phyloP scores from a whole-genome alignment of 2,888 invertebrate genomes.

The Synergus umbraculus region DNA sequence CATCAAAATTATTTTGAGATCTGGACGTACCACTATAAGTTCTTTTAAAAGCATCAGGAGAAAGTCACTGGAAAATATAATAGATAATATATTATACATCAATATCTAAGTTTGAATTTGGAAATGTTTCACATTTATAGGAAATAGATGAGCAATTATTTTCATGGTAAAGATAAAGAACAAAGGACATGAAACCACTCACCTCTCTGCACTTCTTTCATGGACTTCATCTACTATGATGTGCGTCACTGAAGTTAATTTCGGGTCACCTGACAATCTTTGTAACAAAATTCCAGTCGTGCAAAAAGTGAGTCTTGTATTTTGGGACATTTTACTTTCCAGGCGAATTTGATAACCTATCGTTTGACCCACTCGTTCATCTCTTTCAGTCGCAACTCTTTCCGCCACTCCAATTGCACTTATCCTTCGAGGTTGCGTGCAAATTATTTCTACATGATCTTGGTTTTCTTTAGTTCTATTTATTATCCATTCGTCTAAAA shows the following conservation, averaged over 20 bases:
- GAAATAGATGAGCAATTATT: background rate
- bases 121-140: no score
- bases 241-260: conserved; percentile 88
- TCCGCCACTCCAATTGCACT: conserved; percentile 96
- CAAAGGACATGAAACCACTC: conserved; percentile 62
- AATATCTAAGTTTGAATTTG: no score
- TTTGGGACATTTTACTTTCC: conserved; percentile 87
- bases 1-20: conserved; percentile 93
- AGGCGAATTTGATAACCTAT: conserved; percentile 86
- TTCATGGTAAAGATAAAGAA: conserved; percentile 3
- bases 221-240: conserved; percentile 95
- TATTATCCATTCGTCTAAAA: conserved; percentile 91
- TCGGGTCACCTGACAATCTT: conserved; percentile 88
- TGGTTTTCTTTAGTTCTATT: conserved; percentile 79
- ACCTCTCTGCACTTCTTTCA: conserved; percentile 91
- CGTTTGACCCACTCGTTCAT: conserved; percentile 87
- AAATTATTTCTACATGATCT: conserved; percentile 89
- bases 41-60: conserved; percentile 89
- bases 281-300: conserved; percentile 95
- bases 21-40: conserved; percentile 84
- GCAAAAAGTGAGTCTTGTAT: conserved; percentile 93
- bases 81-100: no score
- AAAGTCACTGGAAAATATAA: conserved; percentile 84
- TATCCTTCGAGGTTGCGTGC: conserved; percentile 94
- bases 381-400: conserved; percentile 91